Percentiles rank a stretch among this genome's conserved stretches.
These are phyloP conservation scores for Drosophila baimaii DNA, from an alignment of 1,140 invertebrate genomes.

Conservation along the genomic window DNA sequence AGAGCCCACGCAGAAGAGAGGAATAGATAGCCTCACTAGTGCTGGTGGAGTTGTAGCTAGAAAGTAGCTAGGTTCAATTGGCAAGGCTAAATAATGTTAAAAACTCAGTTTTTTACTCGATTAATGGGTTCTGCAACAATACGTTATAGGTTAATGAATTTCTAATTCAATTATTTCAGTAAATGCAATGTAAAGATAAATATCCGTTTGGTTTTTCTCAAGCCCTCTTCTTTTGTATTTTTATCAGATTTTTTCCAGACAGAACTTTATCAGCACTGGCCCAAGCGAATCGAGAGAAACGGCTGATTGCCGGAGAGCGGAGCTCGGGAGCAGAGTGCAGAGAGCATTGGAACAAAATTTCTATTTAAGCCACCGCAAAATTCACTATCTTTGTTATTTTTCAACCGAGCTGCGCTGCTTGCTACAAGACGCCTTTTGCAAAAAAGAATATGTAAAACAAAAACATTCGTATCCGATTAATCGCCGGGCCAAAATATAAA, in stretches of 20 bases:
- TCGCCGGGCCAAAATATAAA: constrained; percentile 6
- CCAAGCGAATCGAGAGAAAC: constrained; percentile 8
- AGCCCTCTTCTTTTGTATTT: not conserved
- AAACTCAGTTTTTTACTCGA: no score
- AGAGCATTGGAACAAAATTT: constrained; percentile 14
- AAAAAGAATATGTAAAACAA: constrained; percentile 6
- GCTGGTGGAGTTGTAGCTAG: not conserved
- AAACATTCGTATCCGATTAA: constrained; percentile 6
- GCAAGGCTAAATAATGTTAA: not conserved
- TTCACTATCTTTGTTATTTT: constrained; percentile 20
- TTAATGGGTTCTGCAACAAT: no score
- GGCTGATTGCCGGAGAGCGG: constrained; percentile 7
- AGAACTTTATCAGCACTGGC: not conserved
- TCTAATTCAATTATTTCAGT: not conserved
- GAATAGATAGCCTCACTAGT: not conserved
- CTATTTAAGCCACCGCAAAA: constrained; percentile 22
- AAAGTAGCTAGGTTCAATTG: not conserved
- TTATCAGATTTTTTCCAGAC: not conserved
- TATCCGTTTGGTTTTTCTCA: not conserved
- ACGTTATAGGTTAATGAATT: not conserved
- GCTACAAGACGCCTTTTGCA: not conserved
- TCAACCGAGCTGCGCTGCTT: constrained; percentile 9
- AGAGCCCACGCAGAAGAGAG: constrained; percentile 7
- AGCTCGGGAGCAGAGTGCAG: constrained; percentile 13
- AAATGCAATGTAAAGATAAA: not conserved